Base-by-base conservation (phyloP, 2,797 vertebrate species). In the Uromys caudimaculatus region DNA sequence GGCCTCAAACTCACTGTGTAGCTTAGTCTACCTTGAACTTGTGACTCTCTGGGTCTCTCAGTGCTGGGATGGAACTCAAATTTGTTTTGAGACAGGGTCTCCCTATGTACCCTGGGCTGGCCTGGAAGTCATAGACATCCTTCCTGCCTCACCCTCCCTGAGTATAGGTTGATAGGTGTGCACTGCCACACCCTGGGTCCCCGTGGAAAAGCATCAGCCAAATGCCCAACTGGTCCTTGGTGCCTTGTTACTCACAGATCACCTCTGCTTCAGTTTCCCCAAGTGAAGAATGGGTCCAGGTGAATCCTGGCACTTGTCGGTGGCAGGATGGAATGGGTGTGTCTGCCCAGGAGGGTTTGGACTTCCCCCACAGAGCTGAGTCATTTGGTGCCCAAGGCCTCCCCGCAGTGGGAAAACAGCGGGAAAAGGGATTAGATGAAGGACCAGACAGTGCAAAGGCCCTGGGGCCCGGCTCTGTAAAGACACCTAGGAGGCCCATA, bases 381-480 rank as follows among this genome's bases (percentile, higher is more conserved):
- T 97, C 96, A 95, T 92, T 10, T 11, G n/a, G 6, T 10, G 35
- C 54, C 44, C 21, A 17, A 14, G 75, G 44, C 44, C 14, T 50
- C 24, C 0, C 23, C 2, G n/a, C 21, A 19, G 24, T 62, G 29
- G 56, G 44, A 44, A 44, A 44, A 44, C 44, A 44, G 44, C 6
- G 44, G 75, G 35, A 23, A 21, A 19, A 14, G 71, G 62, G 14
- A 23, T 60, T 17, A 0, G 32, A 41, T 1, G 9, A 11, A 50
- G 41, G 58, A 19, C 11, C 44, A n/a, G 91, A 6, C 9, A 12
- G 29, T 71, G 52, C 76, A n/a, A 29, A 88, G 47, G 47, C n/a
- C 76, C 60, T 32, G 17, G 73, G 84, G 24, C 35, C 32, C 19
- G 23, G 21, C 47, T 9, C 47, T 32, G 9, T 19, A 17, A 8